Percentiles rank a stretch among this genome's conserved stretches.
Conservation (phyloP, 2,888 invertebrate genomes). For the Netelia fuscicornis region DNA sequence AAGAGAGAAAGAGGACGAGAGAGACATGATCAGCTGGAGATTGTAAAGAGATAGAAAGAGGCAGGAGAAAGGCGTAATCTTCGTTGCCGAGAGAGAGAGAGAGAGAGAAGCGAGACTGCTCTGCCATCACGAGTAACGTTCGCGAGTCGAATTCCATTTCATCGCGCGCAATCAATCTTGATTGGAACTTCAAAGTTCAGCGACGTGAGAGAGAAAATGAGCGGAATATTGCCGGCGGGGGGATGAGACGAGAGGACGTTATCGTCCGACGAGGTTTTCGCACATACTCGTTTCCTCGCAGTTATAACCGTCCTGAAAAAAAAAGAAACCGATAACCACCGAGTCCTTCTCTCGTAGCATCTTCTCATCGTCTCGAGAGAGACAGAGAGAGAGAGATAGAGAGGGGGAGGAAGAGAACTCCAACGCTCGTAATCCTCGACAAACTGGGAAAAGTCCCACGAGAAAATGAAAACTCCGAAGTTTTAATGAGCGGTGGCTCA, state of each 20-base stretch:
- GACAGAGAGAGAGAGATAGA: neutral
- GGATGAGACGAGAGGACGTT: conserved; percentile 1
- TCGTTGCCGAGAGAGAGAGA: conserved; percentile 1
- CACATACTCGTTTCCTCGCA: conserved; percentile 13
- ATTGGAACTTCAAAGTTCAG: conserved; percentile 79
- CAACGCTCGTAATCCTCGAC: neutral
- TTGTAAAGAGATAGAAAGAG: conserved; percentile 4
- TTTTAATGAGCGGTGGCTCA: conserved; percentile 53
- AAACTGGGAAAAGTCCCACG: conserved; percentile 29
- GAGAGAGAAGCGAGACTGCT: neutral
- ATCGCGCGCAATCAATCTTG: conserved; percentile 81
- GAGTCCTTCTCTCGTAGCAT: conserved; percentile 9
- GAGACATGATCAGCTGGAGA: conserved; percentile 23
- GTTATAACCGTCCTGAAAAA: conserved; percentile 12
- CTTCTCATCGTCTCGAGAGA: neutral
- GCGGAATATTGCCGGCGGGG: conserved; percentile 5
- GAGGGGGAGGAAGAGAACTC: neutral
- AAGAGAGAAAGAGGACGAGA: conserved; percentile 9
- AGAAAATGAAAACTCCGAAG: conserved; percentile 45
- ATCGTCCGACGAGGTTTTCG: conserved; percentile 1
- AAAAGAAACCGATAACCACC: neutral
- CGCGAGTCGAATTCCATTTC: conserved; percentile 78
- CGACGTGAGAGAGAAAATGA: conserved; percentile 53
- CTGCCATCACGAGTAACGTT: conserved; percentile 67
- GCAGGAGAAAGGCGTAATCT: conserved; percentile 24